Evolutionary conservation across 2,888 invertebrate species (phyloP).

Genomic region (Chydorus sphaericus): DNA sequence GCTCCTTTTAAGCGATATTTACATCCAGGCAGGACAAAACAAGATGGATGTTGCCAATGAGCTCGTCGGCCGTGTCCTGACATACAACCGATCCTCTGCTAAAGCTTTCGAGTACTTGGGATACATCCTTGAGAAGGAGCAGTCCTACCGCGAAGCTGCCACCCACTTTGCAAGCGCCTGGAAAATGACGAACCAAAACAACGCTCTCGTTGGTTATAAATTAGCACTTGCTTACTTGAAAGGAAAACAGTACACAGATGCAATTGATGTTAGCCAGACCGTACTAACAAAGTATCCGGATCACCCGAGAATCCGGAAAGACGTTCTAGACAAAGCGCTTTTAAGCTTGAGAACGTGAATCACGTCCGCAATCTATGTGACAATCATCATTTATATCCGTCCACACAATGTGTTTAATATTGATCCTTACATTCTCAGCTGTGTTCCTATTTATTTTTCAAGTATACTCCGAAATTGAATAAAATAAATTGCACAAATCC

Average conservation of each 20-base stretch:
- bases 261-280: conserved; percentile 77
- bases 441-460: neutral
- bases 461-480: no score
- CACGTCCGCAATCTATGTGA: no score
- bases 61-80: conserved; percentile 53
- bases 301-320: conserved; percentile 80
- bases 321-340: conserved; percentile 80
- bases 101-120: conserved; percentile 82
- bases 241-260: conserved; percentile 71
- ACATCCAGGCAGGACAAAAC: conserved; percentile 62
- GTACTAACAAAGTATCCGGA: conserved; percentile 68
- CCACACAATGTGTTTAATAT: no score
- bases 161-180: conserved; percentile 72
- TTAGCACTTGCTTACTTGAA: conserved; percentile 83
- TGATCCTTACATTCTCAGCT: no score
- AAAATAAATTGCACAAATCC: neutral
- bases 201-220: conserved; percentile 77
- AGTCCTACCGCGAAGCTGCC: conserved; percentile 71
- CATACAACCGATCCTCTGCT: conserved; percentile 74
- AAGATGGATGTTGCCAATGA: conserved; percentile 61
- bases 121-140: conserved; percentile 78
- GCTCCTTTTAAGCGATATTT: conserved; percentile 83
- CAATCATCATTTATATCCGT: no score
- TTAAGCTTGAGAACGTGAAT: conserved; percentile 51
- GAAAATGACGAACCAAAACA: conserved; percentile 63